Conservation (phyloP, 2,797 vertebrate species). For the Poeciliopsis paucimaculata region DNA sequence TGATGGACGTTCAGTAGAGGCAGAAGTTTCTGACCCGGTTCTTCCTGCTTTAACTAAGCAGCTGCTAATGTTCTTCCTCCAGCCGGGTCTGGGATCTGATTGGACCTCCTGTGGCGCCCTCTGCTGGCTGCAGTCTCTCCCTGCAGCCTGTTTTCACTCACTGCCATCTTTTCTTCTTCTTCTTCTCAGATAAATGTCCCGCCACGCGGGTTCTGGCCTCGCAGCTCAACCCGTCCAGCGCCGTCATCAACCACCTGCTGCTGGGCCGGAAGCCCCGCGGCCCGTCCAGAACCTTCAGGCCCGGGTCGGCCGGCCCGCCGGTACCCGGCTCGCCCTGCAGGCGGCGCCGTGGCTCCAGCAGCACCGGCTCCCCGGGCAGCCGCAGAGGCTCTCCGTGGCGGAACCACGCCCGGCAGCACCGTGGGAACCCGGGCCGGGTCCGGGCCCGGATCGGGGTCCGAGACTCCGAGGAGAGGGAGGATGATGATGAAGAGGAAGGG, state of each 20-base stretch:
- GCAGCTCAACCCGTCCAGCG: slow-evolving; percentile 88
- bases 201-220: slow-evolving; percentile 91
- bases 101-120: slow-evolving; percentile 15
- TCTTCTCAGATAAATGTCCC: slow-evolving; percentile 89
- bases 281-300: slow-evolving; percentile 76
- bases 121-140: slow-evolving; percentile 29
- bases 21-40: background rate
- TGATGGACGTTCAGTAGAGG: background rate
- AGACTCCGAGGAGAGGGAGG: slow-evolving; percentile 72
- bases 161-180: slow-evolving; percentile 2
- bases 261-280: slow-evolving; percentile 87
- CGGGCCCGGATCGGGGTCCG: slow-evolving; percentile 87
- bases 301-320: slow-evolving; percentile 69
- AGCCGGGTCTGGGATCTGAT: background rate
- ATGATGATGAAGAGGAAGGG: slow-evolving; percentile 49
- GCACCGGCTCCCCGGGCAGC: slow-evolving; percentile 69
- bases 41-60: slow-evolving; percentile 3
- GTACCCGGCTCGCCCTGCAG: slow-evolving; percentile 58
- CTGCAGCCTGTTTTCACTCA: slow-evolving; percentile 5
- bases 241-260: slow-evolving; percentile 96
- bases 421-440: slow-evolving; percentile 85
- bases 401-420: slow-evolving; percentile 90
- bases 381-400: slow-evolving; percentile 89
- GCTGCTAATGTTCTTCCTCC: slow-evolving; percentile 11
- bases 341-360: slow-evolving; percentile 31